Base-by-base conservation (phyloP, 2,888 invertebrate genomes). In the Ethmia dodecea region DNA sequence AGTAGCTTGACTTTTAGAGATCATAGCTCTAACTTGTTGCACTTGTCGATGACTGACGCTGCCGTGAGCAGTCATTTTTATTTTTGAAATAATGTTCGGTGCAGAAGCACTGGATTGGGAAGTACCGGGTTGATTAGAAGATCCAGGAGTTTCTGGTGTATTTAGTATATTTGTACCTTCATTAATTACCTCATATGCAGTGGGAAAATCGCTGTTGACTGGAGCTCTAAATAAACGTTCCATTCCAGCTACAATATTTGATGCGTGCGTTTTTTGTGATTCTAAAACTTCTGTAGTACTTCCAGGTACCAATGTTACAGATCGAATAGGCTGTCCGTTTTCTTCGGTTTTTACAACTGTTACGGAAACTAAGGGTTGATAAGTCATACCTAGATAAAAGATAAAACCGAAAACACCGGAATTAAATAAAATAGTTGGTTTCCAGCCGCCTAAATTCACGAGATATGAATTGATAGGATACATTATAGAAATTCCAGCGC, bases 301-400 rank as follows among this genome's bases (percentile, higher is more conserved):
- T 3, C 13, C 14, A n/a, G 84, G 84, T 46, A 86, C 64, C 52
- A 72, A 81, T 6, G 81, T 77, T 5, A 83, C 76, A 9, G 81
- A 81, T 24, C 71, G 68, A 16, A 74, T 77, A 15, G 71, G 63
- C 76, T 32, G 4, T 18, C 25, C 31, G 2, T 37, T 75, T 28
- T 69, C 68, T 27, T 62, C 58, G 12, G 67, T 58, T 43, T 66
- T 63, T n/a, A 60, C 49, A 8, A 86, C 72, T 11, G 75, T 72
- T 37, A 86, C 42, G 18, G 78, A 73, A 13, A 80, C 45, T 22
- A 83, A 51, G 1, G 84, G 83, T 34, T 68, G 60, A 54, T 45
- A 86, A 1, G 74, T 51, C 76, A 86, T 75, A 13, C 68, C 63
- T 1, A 72, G 45, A 49, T 74, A 86, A 45, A 61, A 84, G 33